Base-by-base conservation (phyloP, 2,113 vertebrate genomes). In the Danionella cerebrum region DNA sequence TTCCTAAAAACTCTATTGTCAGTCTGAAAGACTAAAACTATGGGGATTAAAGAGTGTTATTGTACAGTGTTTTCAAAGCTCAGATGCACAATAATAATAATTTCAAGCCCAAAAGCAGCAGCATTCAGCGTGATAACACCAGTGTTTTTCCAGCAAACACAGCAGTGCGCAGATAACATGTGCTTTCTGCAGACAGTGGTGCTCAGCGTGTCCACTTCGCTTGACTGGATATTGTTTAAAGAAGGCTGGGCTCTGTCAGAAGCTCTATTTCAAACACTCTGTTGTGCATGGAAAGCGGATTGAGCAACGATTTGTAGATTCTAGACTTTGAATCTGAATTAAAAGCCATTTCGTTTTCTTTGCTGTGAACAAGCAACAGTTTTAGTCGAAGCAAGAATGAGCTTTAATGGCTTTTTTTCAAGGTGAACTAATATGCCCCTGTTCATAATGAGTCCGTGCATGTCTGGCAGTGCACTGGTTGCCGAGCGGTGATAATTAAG, bases 401-500 rank as follows among this genome's bases (percentile, higher is more conserved):
- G 54, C 24, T 21, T 14, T 8, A 14, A 42, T 10, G 1, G 44
- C 21, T 33, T 33, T 33, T 65, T 19, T 18, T 14, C 31, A 64
- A 64, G 48, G 51, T 35, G 13, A 53, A 44, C 39, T 22, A 57
- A 50, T 70, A 60, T 16, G 65, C 54, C 65, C 39, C 52, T 42
- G 35, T 70, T 67, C 38, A 21, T 65, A 66, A 39, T 64, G 42
- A 58, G 65, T 50, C 64, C 24, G 51, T 48, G 55, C 24, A 33
- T 75, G 73, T 68, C 64, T 64, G 55, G 41, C 55, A 51, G 41
- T 22, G 21, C 55, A 50, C 63, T 24, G 57, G 39, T 75, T 71
- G 69, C 62, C 25, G 29, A 53, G 73, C 50, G 21, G 48, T 77
- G 71, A 79, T 79, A 74, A 79, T 73, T 71, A 73, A 71, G 67